These are phyloP conservation scores for Limanda limanda DNA, from an alignment of 2,113 vertebrate species.

Conservation along the genomic window DNA sequence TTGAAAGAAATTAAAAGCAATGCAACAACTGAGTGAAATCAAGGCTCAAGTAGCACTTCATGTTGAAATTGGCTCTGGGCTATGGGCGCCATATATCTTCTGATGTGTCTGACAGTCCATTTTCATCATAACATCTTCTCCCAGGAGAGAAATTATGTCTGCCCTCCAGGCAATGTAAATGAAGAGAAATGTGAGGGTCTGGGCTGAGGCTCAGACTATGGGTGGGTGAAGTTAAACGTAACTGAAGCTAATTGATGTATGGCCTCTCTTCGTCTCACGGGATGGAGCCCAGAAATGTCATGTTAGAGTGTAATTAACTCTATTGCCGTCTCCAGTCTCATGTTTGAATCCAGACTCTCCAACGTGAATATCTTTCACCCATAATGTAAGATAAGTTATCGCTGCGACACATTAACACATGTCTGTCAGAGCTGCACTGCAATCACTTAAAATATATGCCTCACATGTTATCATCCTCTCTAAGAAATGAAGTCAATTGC, in stretches of 20 bases:
- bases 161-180: conserved; percentile 67
- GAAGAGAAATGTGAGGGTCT: conserved; percentile 66
- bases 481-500: conserved; percentile 25
- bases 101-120: conserved; percentile 61
- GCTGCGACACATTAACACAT: neutral
- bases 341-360: conserved; percentile 39
- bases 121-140: conserved; percentile 71
- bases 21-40: conserved; percentile 26
- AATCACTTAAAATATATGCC: conserved; percentile 23
- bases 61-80: conserved; percentile 44
- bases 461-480: conserved; percentile 1
- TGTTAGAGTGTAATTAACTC: conserved; percentile 62
- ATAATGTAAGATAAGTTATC: conserved; percentile 2
- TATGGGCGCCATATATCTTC: conserved; percentile 54
- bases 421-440: conserved; percentile 24
- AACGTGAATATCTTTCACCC: conserved; percentile 18
- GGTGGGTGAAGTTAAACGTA: conserved; percentile 65
- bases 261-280: conserved; percentile 53
- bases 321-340: conserved; percentile 35
- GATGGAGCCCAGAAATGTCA: conserved; percentile 66
- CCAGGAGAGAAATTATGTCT: conserved; percentile 63
- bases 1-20: conserved; percentile 22
- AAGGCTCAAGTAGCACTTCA: conserved; percentile 11
- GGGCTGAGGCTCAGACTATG: conserved; percentile 20
- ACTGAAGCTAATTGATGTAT: conserved; percentile 72